These are phyloP conservation scores for Geococcyx californianus DNA, from an alignment of 2,113 vertebrate genomes.

Conservation along the genomic window DNA sequence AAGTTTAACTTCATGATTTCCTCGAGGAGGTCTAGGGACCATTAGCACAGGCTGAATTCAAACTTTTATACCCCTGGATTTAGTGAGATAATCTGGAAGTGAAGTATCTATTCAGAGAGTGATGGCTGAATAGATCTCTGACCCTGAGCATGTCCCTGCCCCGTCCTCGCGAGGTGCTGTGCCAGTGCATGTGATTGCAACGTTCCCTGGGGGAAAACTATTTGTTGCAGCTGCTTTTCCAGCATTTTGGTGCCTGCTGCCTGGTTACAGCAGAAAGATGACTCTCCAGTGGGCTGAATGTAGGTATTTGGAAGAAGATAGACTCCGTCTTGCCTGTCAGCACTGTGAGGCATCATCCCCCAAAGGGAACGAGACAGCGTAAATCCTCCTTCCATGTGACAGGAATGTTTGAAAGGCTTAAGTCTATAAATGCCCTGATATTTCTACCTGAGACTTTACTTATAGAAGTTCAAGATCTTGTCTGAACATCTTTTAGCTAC, in stretches of 20 bases:
- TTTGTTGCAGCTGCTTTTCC: background rate
- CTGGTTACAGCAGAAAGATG: rapidly evolving
- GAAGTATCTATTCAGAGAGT: too few relatives aligned
- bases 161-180: background rate
- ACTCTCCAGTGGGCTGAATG: background rate
- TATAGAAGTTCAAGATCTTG: background rate
- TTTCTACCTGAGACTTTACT: background rate
- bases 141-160: background rate
- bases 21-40: background rate
- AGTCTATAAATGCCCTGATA: background rate
- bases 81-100: background rate
- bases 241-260: background rate
- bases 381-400: background rate
- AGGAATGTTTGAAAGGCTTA: background rate
- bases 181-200: background rate
- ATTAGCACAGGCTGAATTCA: background rate
- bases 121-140: background rate
- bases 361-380: background rate
- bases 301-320: background rate
- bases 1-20: background rate
- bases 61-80: rapidly evolving
- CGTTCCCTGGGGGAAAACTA: rapidly evolving
- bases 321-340: background rate
- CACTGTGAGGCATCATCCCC: rapidly evolving
- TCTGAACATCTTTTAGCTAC: background rate